These are phyloP conservation scores for Cricetomys ansorgei DNA, from an alignment of 2,113 vertebrate species.

Conservation along the genomic window DNA sequence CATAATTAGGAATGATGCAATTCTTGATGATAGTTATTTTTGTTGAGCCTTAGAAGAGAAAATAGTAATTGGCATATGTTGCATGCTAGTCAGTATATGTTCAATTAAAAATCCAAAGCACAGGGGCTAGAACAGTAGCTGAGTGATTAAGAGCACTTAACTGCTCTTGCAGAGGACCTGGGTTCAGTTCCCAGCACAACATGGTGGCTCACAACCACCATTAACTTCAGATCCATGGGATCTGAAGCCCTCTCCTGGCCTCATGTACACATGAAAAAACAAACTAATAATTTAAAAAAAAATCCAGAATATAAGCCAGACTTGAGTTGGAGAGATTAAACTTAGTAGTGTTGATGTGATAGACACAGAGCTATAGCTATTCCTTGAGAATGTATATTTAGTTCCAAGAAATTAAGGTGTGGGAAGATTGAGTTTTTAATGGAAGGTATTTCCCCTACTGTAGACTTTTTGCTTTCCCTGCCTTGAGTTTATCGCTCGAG, in stretches of 20 bases:
- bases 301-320: conserved; percentile 30
- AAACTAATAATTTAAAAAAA: conserved; percentile 21
- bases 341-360: neutral
- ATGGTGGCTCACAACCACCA: neutral
- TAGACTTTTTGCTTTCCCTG: conserved; percentile 33
- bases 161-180: neutral
- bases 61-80: conserved; percentile 26
- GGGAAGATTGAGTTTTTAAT: conserved; percentile 34
- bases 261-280: neutral
- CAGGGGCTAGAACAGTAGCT: neutral
- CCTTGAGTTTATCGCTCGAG: conserved; percentile 47
- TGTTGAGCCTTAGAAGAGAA: conserved; percentile 5
- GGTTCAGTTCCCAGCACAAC: neutral
- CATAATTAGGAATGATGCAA: conserved; percentile 15
- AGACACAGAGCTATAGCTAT: neutral
- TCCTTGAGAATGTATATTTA: too few species aligned
- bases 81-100: conserved; percentile 14
- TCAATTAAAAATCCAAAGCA: conserved; percentile 45
- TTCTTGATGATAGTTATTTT: conserved; percentile 34
- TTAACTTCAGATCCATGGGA: neutral
- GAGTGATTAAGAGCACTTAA: neutral
- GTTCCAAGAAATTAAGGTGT: conserved; percentile 34
- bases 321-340: conserved; percentile 41
- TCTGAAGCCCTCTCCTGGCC: neutral
- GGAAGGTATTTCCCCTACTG: conserved; percentile 4